Conservation (phyloP, 2,797 vertebrate genomes). For the Lepilemur septentrionalis region DNA sequence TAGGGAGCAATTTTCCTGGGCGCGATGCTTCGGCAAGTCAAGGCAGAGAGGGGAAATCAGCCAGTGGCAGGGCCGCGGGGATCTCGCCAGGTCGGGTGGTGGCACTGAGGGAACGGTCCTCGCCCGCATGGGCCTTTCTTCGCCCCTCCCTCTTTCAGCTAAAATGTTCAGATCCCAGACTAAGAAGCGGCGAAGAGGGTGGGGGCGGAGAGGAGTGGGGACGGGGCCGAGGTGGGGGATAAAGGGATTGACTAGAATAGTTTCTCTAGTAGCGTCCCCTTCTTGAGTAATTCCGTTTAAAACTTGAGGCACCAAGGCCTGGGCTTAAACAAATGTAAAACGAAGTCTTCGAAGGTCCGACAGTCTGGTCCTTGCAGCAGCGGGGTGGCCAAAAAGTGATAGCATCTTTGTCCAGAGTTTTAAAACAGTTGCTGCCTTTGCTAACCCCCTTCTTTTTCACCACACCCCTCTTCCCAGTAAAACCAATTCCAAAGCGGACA, state of each 20-base stretch:
- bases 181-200: neutral
- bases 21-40: slow-evolving; percentile 79
- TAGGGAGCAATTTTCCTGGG: slow-evolving; percentile 78
- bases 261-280: neutral
- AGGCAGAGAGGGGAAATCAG: slow-evolving; percentile 56
- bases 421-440: slow-evolving; percentile 59
- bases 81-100: neutral
- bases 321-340: neutral
- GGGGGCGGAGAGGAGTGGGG: neutral
- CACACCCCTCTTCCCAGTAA: slow-evolving; percentile 51
- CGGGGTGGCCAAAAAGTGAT: slow-evolving; percentile 18
- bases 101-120: neutral
- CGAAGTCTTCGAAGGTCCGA: neutral
- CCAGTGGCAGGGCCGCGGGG: neutral
- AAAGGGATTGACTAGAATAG: neutral
- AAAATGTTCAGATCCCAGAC: neutral
- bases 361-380: neutral
- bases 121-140: neutral
- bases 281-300: slow-evolving; percentile 70
- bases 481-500: slow-evolving; percentile 72
- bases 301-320: slow-evolving; percentile 61
- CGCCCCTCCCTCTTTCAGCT: neutral
- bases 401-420: slow-evolving; percentile 57
- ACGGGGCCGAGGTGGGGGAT: neutral
- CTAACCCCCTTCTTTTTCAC: neutral